A percentile compares a stretch with the other conserved stretches of the same genome.
Evolutionary conservation across 1,140 invertebrate genomes (phyloP).

Genomic region (Probaryconus sp.): DNA sequence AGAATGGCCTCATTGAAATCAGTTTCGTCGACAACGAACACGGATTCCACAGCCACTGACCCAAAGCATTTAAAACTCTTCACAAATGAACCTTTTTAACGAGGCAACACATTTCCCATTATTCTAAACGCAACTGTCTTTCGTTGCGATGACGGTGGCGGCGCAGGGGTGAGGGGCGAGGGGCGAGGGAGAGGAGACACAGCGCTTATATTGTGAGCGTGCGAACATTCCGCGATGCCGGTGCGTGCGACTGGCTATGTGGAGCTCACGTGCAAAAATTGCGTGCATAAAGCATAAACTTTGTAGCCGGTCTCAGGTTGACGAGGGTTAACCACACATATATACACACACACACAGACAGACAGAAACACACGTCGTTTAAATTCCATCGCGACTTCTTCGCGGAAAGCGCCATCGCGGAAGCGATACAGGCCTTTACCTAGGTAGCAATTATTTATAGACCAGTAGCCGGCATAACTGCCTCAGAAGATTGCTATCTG

Average conservation of each 20-base stretch:
- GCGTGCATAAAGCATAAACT: slow-evolving; percentile 17
- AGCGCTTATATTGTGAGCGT: slow-evolving; percentile 32
- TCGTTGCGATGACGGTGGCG: too few relatives aligned
- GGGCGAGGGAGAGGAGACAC: slow-evolving; percentile 3
- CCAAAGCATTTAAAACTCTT: too few relatives aligned
- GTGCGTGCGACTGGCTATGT: background rate
- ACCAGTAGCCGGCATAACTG: slow-evolving; percentile 42
- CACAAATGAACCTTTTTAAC: too few relatives aligned
- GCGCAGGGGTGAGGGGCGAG: too few relatives aligned
- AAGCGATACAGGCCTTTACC: slow-evolving; percentile 15
- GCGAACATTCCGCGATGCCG: slow-evolving; percentile 32
- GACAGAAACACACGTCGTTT: slow-evolving; percentile 10
- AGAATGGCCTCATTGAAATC: too few relatives aligned
- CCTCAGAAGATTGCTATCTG: slow-evolving; percentile 36
- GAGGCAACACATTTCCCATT: too few relatives aligned
- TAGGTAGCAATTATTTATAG: slow-evolving; percentile 46
- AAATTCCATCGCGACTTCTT: slow-evolving; percentile 17
- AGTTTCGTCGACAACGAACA: too few relatives aligned
- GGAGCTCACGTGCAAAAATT: slow-evolving; percentile 20
- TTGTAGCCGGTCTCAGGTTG: background rate
- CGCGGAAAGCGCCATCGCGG: slow-evolving; percentile 25
- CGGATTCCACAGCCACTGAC: too few relatives aligned
- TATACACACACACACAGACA: too few relatives aligned
- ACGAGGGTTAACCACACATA: background rate
- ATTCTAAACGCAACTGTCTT: too few relatives aligned